Percentiles rank a stretch among this genome's conserved stretches.
phyloP scores from a whole-genome alignment of 2,797 vertebrate species.

The Xyrichtys novacula region DNA sequence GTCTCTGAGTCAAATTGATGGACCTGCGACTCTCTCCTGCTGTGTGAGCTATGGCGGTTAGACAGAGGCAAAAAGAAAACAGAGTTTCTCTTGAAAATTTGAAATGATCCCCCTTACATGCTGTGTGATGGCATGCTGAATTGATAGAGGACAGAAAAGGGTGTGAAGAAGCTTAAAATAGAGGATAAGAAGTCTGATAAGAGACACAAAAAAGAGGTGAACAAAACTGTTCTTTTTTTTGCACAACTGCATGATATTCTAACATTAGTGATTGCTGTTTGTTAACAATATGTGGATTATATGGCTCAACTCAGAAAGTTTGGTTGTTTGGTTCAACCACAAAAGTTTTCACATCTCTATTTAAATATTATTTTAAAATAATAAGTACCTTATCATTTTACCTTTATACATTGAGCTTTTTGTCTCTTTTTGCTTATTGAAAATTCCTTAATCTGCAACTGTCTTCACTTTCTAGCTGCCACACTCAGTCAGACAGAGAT shows the following conservation, averaged over 20 bases:
- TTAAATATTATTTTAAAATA: no score
- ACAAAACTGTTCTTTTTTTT: no score
- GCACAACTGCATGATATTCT: no score
- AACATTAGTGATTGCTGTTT: no score
- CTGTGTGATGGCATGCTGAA: slow-evolving; percentile 38
- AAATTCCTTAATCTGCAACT: no score
- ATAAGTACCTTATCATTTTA: no score
- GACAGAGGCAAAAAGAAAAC: slow-evolving; percentile 45
- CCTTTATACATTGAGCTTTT: no score
- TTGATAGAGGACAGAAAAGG: slow-evolving; percentile 34
- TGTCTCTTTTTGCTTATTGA: no score
- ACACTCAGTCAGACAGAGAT: neutral
- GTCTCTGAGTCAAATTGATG: slow-evolving; percentile 46
- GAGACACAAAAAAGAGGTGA: slow-evolving; percentile 31
- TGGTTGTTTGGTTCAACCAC: neutral
- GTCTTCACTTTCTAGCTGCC: neutral
- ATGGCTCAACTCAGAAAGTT: no score
- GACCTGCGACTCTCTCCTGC: slow-evolving; percentile 17
- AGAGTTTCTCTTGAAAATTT: slow-evolving; percentile 62
- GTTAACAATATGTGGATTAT: no score
- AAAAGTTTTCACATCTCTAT: no score
- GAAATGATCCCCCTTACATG: slow-evolving; percentile 55
- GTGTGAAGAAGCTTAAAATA: slow-evolving; percentile 29
- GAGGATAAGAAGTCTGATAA: slow-evolving; percentile 25
- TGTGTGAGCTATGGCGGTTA: slow-evolving; percentile 45